phyloP scores from a whole-genome alignment of 2,888 invertebrate genomes.

The Zaprionus lineosus region DNA sequence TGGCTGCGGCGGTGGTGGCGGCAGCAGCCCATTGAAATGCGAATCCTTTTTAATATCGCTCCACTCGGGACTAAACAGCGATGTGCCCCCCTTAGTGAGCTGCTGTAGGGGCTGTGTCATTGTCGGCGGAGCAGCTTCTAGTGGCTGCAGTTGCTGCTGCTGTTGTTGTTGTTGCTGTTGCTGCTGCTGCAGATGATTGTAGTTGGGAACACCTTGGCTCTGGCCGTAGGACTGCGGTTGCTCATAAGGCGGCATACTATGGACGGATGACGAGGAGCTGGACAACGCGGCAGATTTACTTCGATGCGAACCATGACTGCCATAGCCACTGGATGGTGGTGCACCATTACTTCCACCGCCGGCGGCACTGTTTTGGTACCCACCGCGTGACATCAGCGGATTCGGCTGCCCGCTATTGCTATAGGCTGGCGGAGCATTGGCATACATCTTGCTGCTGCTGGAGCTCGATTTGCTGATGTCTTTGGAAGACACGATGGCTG shows the following conservation, averaged over 20 bases:
- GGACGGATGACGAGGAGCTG: constrained; percentile 74
- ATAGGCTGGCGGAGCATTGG: constrained; percentile 55
- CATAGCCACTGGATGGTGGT: constrained; percentile 51
- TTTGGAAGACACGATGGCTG: constrained; percentile 50
- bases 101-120: constrained; percentile 21
- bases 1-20: constrained; percentile 67
- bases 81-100: constrained; percentile 62
- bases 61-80: constrained; percentile 83
- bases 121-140: constrained; percentile 32
- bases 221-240: constrained; percentile 67
- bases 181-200: constrained; percentile 60
- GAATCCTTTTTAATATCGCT: constrained; percentile 76
- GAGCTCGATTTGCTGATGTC: constrained; percentile 48
- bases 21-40: constrained; percentile 59
- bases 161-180: constrained; percentile 47
- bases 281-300: constrained; percentile 65
- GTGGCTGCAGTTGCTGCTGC: constrained; percentile 49
- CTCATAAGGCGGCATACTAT: constrained; percentile 60
- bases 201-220: constrained; percentile 49
- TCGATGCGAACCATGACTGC: constrained; percentile 54
- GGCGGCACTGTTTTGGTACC: constrained; percentile 38
- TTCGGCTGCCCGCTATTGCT: constrained; percentile 44
- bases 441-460: constrained; percentile 68
- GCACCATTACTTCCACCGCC: constrained; percentile 27
- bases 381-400: constrained; percentile 55